phyloP scores from a whole-genome alignment of 2,113 vertebrate genomes.

The Rattus rattus region DNA sequence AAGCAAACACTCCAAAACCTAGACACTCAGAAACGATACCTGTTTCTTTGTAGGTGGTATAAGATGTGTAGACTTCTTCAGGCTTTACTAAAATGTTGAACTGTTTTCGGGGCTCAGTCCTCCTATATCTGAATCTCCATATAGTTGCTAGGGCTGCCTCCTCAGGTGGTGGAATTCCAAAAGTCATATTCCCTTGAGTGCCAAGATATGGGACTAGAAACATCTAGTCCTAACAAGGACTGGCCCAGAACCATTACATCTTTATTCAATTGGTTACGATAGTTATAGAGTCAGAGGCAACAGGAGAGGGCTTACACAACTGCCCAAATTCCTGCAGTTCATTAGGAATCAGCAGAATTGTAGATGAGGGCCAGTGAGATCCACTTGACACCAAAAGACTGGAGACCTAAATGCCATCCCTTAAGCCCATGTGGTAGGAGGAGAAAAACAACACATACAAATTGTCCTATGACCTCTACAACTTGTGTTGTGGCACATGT shows the following conservation, averaged over 20 bases:
- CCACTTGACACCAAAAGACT: neutral
- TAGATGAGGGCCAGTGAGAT: neutral
- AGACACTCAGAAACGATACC: neutral
- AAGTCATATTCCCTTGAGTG: neutral
- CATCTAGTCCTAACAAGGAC: neutral
- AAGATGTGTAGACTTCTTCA: neutral
- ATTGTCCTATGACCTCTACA: neutral
- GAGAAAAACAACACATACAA: neutral
- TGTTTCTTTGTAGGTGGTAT: neutral
- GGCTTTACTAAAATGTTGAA: neutral
- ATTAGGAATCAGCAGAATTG: neutral
- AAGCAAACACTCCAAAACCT: neutral
- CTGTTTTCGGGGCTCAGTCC: neutral
- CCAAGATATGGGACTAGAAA: neutral
- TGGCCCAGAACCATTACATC: neutral
- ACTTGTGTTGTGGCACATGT: neutral
- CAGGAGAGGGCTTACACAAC: neutral
- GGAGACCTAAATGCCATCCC: neutral
- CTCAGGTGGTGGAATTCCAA: neutral
- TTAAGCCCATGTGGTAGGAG: neutral
- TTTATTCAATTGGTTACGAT: neutral
- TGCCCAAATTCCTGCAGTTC: neutral
- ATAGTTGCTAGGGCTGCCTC: neutral
- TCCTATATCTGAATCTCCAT: neutral
- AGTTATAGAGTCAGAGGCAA: neutral